A percentile compares a stretch with the other conserved stretches of the same genome.
phyloP scores from a whole-genome alignment of 2,113 vertebrate species.

The Penelope pileata region DNA sequence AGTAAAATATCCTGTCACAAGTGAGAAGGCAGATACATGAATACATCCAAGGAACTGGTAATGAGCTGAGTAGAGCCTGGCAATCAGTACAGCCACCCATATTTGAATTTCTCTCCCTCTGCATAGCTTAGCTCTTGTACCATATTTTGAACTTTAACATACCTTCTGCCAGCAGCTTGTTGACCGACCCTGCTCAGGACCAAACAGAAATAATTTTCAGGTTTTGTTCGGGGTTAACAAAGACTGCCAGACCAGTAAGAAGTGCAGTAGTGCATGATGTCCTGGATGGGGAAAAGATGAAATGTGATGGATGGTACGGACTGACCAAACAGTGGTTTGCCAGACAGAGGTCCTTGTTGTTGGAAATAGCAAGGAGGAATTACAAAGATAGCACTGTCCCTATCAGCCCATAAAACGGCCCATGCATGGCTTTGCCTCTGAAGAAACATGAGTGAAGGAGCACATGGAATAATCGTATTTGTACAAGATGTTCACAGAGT shows the following conservation, averaged over 20 bases:
- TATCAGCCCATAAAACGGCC: background rate
- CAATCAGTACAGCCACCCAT: background rate
- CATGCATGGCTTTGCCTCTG: background rate
- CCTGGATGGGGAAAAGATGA: background rate
- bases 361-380: background rate
- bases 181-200: background rate
- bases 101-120: background rate
- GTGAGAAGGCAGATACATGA: background rate
- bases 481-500: background rate
- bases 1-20: slow-evolving; percentile 32
- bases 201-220: background rate
- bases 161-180: rapidly evolving
- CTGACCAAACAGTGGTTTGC: background rate
- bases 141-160: background rate
- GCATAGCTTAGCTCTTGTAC: background rate
- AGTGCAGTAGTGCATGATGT: background rate
- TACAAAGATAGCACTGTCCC: background rate
- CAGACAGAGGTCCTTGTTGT: background rate
- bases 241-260: background rate
- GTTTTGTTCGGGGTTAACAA: background rate
- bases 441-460: background rate
- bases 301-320: background rate
- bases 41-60: slow-evolving; percentile 7
- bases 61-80: background rate
- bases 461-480: background rate